Evolutionary conservation across 2,888 invertebrate genomes (phyloP), one percentile per base, ranked within the genome.

Genomic region (Watsonalla cultraria): DNA sequence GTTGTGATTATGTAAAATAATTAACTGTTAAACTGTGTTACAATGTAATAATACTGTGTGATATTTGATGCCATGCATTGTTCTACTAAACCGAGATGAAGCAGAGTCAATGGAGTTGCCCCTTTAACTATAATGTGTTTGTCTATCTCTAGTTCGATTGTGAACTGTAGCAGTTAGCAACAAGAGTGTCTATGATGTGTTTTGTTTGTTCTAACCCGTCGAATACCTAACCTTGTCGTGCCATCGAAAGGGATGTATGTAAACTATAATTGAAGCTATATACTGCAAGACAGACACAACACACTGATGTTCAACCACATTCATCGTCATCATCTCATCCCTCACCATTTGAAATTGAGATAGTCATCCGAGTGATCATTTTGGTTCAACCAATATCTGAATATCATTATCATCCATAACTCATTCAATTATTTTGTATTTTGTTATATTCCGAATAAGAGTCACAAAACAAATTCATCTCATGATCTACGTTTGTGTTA

Each of bases 401-500:
- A 62, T 64, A 65, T 61, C 74, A 70, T 57, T 53, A 51, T 70
- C 76, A 77, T 66, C 57, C 70, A 74, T 66, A 56, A 58, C 61
- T 64, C 70, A 72, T 71, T 63, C 61, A 68, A 64, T 80, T 73
- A 62, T 71, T 78, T 82, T 82, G 62, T 65, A 77, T 70, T 69
- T 64, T 80, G 79, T 75, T 68, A 80, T 80, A 74, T 73, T 62
- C 64, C 65, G 59, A 65, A 57, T 61, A 58, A 74, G 72, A 61
- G 66, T 68, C 73, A 66, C 71, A 68, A 66, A 64, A 75, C 68
- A 66, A 76, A 65, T 75, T 81, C 86, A 89, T 84, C 72, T 75
- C 87, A 89, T 84, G 68, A 76, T 83, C 74, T 80, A 84, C 78
- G 61, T 68, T 78, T 80, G 77, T 83, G 82, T 84, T 80, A 78